A percentile compares a stretch with the other conserved stretches of the same genome.
Evolutionary conservation across 2,888 invertebrate genomes (phyloP).

Genomic region (Dastarcus helophoroides): DNA sequence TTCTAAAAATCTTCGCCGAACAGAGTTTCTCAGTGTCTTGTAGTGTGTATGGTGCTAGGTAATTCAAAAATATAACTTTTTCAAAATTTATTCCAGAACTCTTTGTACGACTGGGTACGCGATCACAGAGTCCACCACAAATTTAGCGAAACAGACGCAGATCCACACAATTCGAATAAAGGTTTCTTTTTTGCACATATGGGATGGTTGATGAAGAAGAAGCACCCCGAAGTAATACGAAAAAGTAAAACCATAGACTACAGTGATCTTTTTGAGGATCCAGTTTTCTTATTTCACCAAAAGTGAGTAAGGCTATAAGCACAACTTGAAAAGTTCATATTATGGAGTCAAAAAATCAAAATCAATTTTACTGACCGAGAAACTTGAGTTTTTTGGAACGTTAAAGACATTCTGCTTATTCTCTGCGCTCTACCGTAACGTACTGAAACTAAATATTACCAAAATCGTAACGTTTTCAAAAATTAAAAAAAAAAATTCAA

Average conservation of each 20-base stretch:
- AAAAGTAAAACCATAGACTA: conserved; percentile 74
- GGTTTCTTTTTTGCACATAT: conserved; percentile 92
- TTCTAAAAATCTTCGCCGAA: too few relatives aligned
- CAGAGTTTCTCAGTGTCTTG: too few relatives aligned
- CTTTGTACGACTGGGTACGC: conserved; percentile 76
- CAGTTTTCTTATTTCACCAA: conserved; percentile 65
- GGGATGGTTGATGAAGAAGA: conserved; percentile 84
- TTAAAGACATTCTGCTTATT: too few relatives aligned
- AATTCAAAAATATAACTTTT: too few relatives aligned
- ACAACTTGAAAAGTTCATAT: conserved; percentile 1
- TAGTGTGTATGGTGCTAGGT: too few relatives aligned
- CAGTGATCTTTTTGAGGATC: conserved; percentile 66
- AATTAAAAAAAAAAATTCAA: too few relatives aligned
- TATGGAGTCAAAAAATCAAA: neutral
- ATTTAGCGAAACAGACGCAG: conserved; percentile 79
- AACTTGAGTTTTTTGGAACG: neutral
- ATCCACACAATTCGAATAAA: conserved; percentile 77
- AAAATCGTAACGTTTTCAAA: too few relatives aligned
- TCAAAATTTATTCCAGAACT: conserved; percentile 59
- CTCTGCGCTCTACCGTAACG: too few relatives aligned
- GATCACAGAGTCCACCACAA: conserved; percentile 84
- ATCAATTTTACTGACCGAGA: neutral
- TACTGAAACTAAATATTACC: too few relatives aligned
- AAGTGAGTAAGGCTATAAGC: too few relatives aligned
- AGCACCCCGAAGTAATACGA: conserved; percentile 72